Percentiles rank a stretch among this genome's conserved stretches.
Conservation (phyloP, 2,113 vertebrate genomes). For the Carettochelys insculpta region DNA sequence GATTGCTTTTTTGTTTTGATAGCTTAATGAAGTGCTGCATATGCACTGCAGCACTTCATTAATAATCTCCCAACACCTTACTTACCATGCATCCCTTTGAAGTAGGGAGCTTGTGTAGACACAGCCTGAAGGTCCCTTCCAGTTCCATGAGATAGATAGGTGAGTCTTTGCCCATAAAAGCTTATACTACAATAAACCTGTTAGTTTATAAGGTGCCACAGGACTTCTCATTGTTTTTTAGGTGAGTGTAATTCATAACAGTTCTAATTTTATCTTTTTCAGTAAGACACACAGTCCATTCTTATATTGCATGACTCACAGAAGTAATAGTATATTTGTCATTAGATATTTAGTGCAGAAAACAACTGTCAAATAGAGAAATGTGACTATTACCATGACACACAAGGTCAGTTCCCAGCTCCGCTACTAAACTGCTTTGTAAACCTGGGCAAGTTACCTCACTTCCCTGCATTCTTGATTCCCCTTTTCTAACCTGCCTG, state of each 20-base stretch:
- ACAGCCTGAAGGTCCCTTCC: no score
- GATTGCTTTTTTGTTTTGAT: no score
- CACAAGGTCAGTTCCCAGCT: accelerated
- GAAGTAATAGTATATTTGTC: constrained; percentile 6
- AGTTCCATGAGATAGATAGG: no score
- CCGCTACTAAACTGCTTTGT: background rate
- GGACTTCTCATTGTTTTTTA: no score
- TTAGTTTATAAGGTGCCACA: no score
- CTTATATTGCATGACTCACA: background rate
- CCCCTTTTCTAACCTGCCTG: background rate
- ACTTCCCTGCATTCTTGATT: background rate
- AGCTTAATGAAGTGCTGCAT: no score
- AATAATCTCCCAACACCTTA: no score
- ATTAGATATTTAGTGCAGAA: background rate
- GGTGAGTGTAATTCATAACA: background rate
- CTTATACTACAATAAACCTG: no score
- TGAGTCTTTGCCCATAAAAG: no score
- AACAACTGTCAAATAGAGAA: background rate
- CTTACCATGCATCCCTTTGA: no score
- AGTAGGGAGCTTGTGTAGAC: no score
- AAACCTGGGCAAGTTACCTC: background rate
- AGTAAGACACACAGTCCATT: background rate
- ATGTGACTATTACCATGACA: background rate
- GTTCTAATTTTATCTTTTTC: background rate
- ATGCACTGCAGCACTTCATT: no score